Base-by-base conservation (phyloP, 1,140 invertebrate species). In the Drosophila fuyamai region DNA sequence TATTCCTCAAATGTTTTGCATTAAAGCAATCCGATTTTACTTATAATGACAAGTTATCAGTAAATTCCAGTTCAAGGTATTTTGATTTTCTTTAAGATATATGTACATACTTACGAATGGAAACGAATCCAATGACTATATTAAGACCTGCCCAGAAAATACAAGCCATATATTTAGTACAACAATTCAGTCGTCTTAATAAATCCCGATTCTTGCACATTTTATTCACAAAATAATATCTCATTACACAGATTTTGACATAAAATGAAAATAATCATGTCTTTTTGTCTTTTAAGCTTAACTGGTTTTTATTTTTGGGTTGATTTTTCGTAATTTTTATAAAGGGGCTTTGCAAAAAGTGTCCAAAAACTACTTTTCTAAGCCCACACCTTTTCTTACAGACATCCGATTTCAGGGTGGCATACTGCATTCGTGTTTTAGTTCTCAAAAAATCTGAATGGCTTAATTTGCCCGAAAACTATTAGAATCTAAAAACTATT, bases 91-190 rank as follows among this genome's bases (percentile, higher is more conserved):
- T 8, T 44, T 32, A 5, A n/a, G 8, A 6, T 6, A 1, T 12
- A 66, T 60, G 66, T 8, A 68, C 65, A 1, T 12, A 66, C 65
- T 68, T 8, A 68, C 65, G 29, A 18, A 68, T 36, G 4, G 44
- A 12, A 29, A 1, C 4, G 13, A 14, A 1, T 27, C 65, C 65
- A 1, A 14, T 18, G 5, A 35, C 4, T n/a, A 68, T 53, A 16
- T 68, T 68, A 0, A 65, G 4, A 9, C 18, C 6, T 5, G 60
- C 65, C 65, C 65, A 68, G 5, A 66, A 51, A 13, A 68, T 6
- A 14, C 65, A 68, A 1, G 46, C 60, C 12, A 46, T 6, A 12
- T 29, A 65, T 14, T 44, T 68, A 4, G 35, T 27, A 16, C 60
- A 65, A 27, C 51, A 12, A 12, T 36, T 66, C n/a, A 36, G 18